Evolutionary conservation across 2,888 invertebrate species (phyloP), one percentile per base, ranked within the genome.

Genomic region (Melolontha melolontha): DNA sequence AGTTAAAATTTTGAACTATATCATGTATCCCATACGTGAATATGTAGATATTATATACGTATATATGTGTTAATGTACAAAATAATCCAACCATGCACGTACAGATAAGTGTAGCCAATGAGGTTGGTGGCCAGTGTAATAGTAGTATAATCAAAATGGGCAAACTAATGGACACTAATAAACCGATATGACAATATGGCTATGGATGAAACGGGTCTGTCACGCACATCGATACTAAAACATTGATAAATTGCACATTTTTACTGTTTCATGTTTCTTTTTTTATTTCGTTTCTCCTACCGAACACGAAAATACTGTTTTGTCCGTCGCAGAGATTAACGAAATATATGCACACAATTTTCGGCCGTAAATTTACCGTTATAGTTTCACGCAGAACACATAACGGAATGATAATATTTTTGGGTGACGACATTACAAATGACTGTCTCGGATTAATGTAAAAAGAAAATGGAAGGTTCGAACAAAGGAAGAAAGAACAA

Each of bases 301-400:
- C 16, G 59, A 47, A 64, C 64, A 64, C 52, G 64, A 64, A 64
- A 64, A 64, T 52, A 64, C 64, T 64, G 51, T 64, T 64, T 64
- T 59, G 47, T 59, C 29, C 34, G 34, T 44, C 34, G 44, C 59
- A 47, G 47, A 59, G 59, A 59, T 57, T 57, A 57, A 57, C 57
- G 44, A 57, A 57, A 57, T 59, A 59, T 59, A 47, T 34, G 47
- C 16, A 44, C 47, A 47, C 59, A 27, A 47, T 47, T 47, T 44
- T 59, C 34, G 59, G 47, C 47, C 34, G 47, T 59, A 59, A 59
- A 59, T 59, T 59, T 29, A 59, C 59, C 44, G 59, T 59, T 59
- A 59, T 29, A 34, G 47, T 47, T 59, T 59, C 59, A 59, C 59
- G 47, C 47, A 16, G 47, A 59, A 59, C 59, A 59, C 34, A 59